Percentiles rank a stretch among this genome's conserved stretches.
phyloP scores from a whole-genome alignment of 2,113 vertebrate species.

The Rhinichthys klamathensis region DNA sequence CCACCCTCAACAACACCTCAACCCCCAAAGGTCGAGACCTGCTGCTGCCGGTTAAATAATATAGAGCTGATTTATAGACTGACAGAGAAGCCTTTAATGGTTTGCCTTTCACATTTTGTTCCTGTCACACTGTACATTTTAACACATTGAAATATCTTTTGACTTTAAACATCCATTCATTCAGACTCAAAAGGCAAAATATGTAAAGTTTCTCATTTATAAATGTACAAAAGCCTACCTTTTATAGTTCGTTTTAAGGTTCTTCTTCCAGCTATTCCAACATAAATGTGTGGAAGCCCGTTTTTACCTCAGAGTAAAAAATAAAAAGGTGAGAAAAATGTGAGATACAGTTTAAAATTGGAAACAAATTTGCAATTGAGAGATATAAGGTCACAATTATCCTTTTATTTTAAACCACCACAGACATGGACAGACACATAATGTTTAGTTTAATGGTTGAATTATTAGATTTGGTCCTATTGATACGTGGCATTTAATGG shows the following conservation, averaged over 20 bases:
- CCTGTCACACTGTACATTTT: neutral
- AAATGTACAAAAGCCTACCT: neutral
- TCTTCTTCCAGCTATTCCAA: neutral
- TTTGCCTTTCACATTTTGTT: neutral
- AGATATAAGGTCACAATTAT: neutral
- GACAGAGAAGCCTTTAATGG: neutral
- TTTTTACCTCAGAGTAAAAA: neutral
- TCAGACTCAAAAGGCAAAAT: neutral
- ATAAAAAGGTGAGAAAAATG: neutral
- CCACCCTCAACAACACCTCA: neutral
- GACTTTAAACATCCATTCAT: neutral
- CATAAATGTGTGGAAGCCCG: neutral
- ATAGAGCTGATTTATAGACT: conserved; percentile 1
- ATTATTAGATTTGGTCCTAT: neutral
- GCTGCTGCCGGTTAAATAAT: neutral
- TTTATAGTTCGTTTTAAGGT: neutral
- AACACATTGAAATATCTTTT: neutral
- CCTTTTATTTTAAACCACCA: neutral
- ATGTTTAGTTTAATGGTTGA: neutral
- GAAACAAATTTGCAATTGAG: neutral
- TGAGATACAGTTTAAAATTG: neutral
- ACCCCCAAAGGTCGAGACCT: conserved; percentile 9
- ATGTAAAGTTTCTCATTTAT: neutral
- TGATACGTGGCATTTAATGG: neutral
- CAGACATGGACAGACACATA: neutral